These are phyloP conservation scores for Palloptera scutellata DNA, from an alignment of 2,888 invertebrate species.

Conservation along the genomic window DNA sequence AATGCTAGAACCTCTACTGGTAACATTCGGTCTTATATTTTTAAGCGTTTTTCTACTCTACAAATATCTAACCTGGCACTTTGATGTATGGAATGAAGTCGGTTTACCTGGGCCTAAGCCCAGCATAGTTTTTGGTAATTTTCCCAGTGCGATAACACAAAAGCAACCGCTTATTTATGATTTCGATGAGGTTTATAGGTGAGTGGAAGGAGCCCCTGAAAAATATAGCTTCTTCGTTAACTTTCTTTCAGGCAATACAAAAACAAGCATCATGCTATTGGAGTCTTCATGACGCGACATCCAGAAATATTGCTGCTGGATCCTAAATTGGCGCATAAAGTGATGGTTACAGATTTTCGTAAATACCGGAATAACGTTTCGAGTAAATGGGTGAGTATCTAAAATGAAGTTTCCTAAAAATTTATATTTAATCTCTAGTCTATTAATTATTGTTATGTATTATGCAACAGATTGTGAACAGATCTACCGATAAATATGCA, in stretches of 20 bases:
- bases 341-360: constrained; percentile 62
- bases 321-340: constrained; percentile 57
- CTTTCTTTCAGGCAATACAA: constrained; percentile 52
- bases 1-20: constrained; percentile 13
- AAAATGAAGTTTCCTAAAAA: neutral
- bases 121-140: constrained; percentile 57
- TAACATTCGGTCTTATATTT: constrained; percentile 11
- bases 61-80: constrained; percentile 55
- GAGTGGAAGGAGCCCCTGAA: neutral
- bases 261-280: constrained; percentile 55
- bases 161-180: constrained; percentile 56
- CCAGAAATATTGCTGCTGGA: constrained; percentile 63
- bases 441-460: too few species aligned
- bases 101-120: constrained; percentile 61
- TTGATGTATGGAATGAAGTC: constrained; percentile 59
- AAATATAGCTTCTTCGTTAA: neutral
- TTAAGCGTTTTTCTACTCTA: constrained; percentile 42
- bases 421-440: neutral
- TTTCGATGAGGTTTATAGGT: constrained; percentile 62
- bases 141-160: constrained; percentile 41
- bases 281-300: constrained; percentile 58
- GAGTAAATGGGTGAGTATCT: constrained; percentile 39
- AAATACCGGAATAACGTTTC: constrained; percentile 54
- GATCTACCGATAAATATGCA: constrained; percentile 42
- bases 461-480: constrained; percentile 10